phyloP scores from a whole-genome alignment of 2,113 vertebrate genomes.

The Nothoprocta perdicaria region DNA sequence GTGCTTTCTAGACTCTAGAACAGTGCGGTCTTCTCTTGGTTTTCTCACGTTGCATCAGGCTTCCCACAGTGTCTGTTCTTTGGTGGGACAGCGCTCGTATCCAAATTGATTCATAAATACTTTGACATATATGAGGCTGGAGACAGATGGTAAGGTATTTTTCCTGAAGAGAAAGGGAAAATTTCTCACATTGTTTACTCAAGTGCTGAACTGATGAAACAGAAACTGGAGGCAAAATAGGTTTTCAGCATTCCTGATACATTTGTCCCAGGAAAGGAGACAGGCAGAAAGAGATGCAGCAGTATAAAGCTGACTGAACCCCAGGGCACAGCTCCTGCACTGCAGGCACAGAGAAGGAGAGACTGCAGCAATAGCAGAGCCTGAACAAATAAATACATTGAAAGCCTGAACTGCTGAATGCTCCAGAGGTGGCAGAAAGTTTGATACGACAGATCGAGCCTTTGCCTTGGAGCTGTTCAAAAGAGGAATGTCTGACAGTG shows the following conservation, averaged over 20 bases:
- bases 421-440: background rate
- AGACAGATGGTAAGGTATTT: background rate
- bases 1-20: background rate
- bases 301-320: background rate
- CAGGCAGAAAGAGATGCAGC: background rate
- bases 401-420: background rate
- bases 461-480: slow-evolving; percentile 15
- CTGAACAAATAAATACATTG: background rate
- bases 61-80: background rate
- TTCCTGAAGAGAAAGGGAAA: background rate
- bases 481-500: background rate
- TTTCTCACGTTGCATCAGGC: background rate
- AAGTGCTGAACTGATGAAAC: background rate
- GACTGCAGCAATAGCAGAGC: background rate
- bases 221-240: background rate
- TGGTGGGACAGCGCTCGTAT: background rate
- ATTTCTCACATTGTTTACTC: background rate
- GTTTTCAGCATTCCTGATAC: background rate
- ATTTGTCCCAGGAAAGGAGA: background rate
- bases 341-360: background rate
- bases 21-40: background rate
- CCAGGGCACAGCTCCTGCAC: background rate
- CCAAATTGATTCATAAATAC: background rate
- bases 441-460: slow-evolving; percentile 9
- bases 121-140: background rate